Percentiles rank a stretch among this genome's conserved stretches.
Conservation (phyloP, 1,140 invertebrate genomes). For the Diachasmimorpha longicaudata region DNA sequence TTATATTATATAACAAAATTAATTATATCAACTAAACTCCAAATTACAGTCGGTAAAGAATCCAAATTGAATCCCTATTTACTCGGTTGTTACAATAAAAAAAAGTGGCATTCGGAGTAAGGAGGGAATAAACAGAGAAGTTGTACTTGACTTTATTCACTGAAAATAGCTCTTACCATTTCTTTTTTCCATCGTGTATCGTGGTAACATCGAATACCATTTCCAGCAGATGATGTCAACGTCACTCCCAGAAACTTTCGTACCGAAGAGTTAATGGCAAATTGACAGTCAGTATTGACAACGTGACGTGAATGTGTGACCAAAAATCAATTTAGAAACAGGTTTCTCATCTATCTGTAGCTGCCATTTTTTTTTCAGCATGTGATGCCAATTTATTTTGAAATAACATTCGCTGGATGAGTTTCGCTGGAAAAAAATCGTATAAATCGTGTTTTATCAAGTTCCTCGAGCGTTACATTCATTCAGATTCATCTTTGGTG, state of each 20-base stretch:
- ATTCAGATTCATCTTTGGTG: background rate
- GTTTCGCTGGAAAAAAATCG: background rate
- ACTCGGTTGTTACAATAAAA: background rate
- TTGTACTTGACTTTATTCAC: background rate
- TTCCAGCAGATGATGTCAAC: background rate
- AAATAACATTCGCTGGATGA: background rate
- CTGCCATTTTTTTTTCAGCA: background rate
- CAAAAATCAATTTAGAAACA: background rate
- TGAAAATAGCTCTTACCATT: background rate
- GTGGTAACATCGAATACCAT: background rate
- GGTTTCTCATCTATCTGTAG: background rate
- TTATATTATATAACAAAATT: too few relatives aligned
- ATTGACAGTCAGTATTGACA: background rate
- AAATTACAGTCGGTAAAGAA: background rate
- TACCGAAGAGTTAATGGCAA: background rate
- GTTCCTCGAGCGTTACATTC: background rate
- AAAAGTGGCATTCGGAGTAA: background rate
- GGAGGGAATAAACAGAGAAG: background rate
- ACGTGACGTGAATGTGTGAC: background rate
- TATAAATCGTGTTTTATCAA: background rate
- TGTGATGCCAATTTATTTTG: background rate
- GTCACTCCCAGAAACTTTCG: background rate
- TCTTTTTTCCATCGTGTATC: background rate
- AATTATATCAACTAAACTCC: background rate
- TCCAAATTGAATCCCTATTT: background rate